Evolutionary conservation across 1,140 invertebrate species (phyloP).

Genomic region (Drosophila fuyamai): DNA sequence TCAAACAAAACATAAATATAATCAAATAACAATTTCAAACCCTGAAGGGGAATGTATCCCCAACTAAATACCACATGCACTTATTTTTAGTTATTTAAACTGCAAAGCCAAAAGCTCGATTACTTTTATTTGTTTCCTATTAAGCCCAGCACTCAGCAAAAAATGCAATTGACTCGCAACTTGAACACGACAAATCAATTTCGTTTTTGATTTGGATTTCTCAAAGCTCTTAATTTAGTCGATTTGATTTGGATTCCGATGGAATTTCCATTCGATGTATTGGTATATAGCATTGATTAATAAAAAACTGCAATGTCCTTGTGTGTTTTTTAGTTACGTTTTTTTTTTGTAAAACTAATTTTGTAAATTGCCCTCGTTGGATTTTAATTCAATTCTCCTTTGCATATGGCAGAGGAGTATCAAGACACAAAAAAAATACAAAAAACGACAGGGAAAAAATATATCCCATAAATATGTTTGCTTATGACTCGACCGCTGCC

Average conservation of each 20-base stretch:
- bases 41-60: not conserved
- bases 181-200: slow-evolving; percentile 23
- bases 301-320: slow-evolving; percentile 6
- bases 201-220: slow-evolving; percentile 28
- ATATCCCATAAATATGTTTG: slow-evolving; percentile 38
- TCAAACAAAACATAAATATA: not conserved
- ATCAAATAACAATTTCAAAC: not conserved
- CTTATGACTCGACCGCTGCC: slow-evolving; percentile 26
- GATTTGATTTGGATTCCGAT: slow-evolving; percentile 29
- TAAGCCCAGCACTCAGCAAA: not conserved
- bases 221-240: slow-evolving; percentile 43
- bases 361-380: slow-evolving; percentile 45
- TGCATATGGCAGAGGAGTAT: slow-evolving; percentile 22
- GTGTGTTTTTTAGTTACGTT: not conserved
- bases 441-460: not conserved
- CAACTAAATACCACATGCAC: no score
- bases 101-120: not conserved
- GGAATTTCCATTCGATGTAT: slow-evolving; percentile 7
- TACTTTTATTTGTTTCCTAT: slow-evolving; percentile 13
- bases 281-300: slow-evolving; percentile 6
- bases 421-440: not conserved
- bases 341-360: slow-evolving; percentile 30
- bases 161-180: slow-evolving; percentile 11
- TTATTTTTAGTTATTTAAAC: not conserved
- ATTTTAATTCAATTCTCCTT: slow-evolving; percentile 47